phyloP scores from a whole-genome alignment of 2,888 invertebrate species.

The Baccha elongata region DNA sequence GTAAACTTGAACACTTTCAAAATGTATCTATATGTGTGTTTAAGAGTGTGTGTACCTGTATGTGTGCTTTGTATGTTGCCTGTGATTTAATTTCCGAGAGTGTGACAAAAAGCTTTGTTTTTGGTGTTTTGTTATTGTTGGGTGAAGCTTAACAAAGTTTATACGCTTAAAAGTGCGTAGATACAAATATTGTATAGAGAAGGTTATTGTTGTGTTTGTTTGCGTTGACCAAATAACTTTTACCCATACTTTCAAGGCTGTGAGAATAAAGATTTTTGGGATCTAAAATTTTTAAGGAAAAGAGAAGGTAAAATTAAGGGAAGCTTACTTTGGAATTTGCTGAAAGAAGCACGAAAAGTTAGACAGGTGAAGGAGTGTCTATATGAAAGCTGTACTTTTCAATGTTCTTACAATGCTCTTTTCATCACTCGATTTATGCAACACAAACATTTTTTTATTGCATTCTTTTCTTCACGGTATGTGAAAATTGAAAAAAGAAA shows the following conservation, averaged over 20 bases:
- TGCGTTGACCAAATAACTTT: slow-evolving; percentile 25
- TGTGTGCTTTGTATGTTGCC: slow-evolving; percentile 26
- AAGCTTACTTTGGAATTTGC: neutral
- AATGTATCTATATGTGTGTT: slow-evolving; percentile 17
- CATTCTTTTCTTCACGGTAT: no score
- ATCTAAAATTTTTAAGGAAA: neutral
- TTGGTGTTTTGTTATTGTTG: neutral
- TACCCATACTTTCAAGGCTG: slow-evolving; percentile 36
- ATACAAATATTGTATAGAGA: neutral
- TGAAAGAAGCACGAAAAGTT: neutral
- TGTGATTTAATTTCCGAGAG: slow-evolving; percentile 69
- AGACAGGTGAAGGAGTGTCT: neutral
- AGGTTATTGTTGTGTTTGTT: slow-evolving; percentile 11
- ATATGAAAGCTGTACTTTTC: slow-evolving; percentile 1
- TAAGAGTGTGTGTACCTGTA: slow-evolving; percentile 32
- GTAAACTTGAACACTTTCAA: slow-evolving; percentile 44
- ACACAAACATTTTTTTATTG: no score
- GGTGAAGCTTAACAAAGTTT: slow-evolving; percentile 7
- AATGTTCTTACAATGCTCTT: no score
- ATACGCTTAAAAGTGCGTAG: slow-evolving; percentile 34
- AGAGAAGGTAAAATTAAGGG: neutral
- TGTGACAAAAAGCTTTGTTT: slow-evolving; percentile 36
- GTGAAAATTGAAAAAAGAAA: no score
- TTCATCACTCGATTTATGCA: no score
- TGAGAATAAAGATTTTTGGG: neutral